These are phyloP conservation scores for Acholoe squamosa DNA, from an alignment of 2,888 invertebrate species.

Conservation along the genomic window DNA sequence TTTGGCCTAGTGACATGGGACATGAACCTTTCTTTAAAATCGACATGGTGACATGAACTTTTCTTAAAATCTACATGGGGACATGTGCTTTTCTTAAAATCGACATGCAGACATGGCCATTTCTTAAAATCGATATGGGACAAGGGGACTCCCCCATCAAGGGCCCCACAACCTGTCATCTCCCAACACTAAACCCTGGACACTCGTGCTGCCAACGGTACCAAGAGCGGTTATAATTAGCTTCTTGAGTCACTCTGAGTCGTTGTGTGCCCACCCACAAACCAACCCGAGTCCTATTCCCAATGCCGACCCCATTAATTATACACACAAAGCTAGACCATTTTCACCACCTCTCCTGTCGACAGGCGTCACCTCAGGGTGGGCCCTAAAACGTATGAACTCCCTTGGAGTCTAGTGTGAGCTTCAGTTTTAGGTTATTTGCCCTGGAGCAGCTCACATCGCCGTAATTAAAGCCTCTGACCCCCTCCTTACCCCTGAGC, in stretches of 20 bases:
- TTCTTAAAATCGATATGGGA: no score
- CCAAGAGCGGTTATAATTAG: neutral
- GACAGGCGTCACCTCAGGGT: neutral
- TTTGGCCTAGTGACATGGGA: no score
- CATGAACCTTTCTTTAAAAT: no score
- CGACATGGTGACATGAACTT: no score
- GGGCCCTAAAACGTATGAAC: neutral
- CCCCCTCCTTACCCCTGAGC: neutral
- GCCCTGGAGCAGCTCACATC: neutral
- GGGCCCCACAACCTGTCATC: no score
- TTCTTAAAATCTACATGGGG: no score
- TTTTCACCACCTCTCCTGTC: constrained; percentile 12
- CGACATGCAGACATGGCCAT: no score
- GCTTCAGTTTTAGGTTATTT: neutral
- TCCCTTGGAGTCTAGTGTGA: neutral
- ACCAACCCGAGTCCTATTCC: neutral
- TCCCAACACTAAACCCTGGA: neutral
- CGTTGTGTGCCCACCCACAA: neutral
- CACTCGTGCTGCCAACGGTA: neutral
- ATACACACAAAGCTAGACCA: neutral
- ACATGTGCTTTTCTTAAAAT: no score
- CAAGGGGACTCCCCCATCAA: no score
- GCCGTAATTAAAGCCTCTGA: constrained; percentile 30
- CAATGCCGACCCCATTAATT: neutral
- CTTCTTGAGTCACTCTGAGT: neutral